phyloP scores from a whole-genome alignment of 2,888 invertebrate genomes.

The Morinoia aosen region DNA sequence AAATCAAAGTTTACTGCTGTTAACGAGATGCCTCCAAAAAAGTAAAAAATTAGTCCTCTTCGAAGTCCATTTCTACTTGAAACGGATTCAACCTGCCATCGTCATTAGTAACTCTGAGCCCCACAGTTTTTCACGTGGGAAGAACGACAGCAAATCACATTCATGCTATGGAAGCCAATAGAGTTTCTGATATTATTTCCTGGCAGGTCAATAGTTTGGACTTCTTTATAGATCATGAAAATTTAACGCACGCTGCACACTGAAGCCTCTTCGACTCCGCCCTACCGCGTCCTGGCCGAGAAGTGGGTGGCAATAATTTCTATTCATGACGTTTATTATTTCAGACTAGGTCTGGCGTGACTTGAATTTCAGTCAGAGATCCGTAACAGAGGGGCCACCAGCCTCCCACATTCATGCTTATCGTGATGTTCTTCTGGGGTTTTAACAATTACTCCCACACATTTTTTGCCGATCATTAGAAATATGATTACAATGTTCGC shows the following conservation, averaged over 20 bases:
- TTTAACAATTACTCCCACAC: too few species aligned
- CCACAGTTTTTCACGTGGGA: not conserved
- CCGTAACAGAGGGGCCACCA: too few species aligned
- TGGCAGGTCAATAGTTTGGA: not conserved
- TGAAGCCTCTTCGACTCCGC: not conserved
- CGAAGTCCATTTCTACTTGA: not conserved
- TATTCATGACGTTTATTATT: not conserved
- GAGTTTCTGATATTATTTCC: not conserved
- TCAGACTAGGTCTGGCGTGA: not conserved
- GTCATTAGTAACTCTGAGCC: not conserved
- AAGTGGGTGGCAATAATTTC: not conserved
- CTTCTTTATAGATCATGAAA: not conserved
- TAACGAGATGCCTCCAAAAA: too few species aligned
- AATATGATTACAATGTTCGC: too few species aligned
- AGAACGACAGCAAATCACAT: not conserved
- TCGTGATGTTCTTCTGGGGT: too few species aligned
- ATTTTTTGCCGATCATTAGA: too few species aligned
- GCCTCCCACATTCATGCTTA: too few species aligned
- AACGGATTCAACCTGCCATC: not conserved
- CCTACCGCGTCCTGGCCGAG: not conserved
- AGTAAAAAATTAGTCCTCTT: not conserved
- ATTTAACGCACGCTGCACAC: not conserved
- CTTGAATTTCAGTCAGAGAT: not conserved
- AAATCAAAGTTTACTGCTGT: too few species aligned
- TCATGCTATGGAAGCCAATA: not conserved